These are phyloP conservation scores for Meriones psammophilus DNA, from an alignment of 2,797 vertebrate species.

Conservation along the genomic window DNA sequence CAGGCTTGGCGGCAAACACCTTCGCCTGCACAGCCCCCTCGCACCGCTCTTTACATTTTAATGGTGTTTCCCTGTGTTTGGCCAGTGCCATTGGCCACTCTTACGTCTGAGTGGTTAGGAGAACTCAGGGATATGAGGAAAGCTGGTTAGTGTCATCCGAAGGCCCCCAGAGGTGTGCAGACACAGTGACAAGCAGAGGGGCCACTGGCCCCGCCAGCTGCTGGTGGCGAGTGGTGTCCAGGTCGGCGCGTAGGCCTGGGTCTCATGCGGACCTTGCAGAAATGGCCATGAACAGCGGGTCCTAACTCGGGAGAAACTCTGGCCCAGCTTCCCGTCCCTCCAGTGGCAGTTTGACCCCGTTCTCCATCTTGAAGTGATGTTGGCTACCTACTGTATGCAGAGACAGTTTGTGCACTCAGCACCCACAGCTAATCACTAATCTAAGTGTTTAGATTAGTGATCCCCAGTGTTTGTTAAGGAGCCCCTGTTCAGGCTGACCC, in stretches of 20 bases:
- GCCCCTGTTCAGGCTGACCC: not conserved
- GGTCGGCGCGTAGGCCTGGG: not conserved
- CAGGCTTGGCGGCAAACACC: not conserved
- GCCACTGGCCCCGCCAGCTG: not conserved
- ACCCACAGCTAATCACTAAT: not conserved
- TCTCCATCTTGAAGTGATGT: not conserved
- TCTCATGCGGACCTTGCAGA: not conserved
- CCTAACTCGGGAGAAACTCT: not conserved
- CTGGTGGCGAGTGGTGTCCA: not conserved
- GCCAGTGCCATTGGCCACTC: not conserved
- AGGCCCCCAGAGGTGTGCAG: not conserved
- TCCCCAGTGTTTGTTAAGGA: not conserved
- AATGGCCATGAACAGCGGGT: not conserved
- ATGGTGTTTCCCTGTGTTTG: not conserved
- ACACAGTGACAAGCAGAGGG: not conserved
- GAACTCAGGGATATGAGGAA: not conserved
- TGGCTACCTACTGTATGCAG: not conserved
- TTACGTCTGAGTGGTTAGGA: conserved; percentile 21
- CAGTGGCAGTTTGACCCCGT: not conserved
- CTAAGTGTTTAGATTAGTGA: too few species aligned
- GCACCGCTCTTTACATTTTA: not conserved
- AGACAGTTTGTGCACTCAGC: not conserved
- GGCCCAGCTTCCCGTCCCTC: not conserved
- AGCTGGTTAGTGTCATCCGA: not conserved
- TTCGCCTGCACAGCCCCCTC: not conserved